Base-by-base conservation (phyloP, 2,113 vertebrate species). In the Phylloscopus trochilus region DNA sequence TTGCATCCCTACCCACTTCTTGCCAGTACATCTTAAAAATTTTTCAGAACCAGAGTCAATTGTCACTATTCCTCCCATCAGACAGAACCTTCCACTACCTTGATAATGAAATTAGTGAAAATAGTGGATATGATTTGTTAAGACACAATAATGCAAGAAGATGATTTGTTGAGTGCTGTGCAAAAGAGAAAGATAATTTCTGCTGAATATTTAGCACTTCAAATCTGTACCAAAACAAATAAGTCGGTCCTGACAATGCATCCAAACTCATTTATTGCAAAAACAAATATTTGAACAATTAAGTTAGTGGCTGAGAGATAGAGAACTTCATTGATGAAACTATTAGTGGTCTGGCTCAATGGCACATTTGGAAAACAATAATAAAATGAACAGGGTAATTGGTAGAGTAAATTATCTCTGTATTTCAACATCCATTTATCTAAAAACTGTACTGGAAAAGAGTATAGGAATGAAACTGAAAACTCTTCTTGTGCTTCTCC, bases 171-270 rank as follows among this genome's bases (percentile, higher is more conserved):
- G 62, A 96, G 77, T 17, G 37, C 76, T 94, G 28, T 90, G 75
- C 89, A 97, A 92, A 92, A 85, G 46, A 90, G 47, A 95, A 87
- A 72, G 64, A 47, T 64, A 30, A 88, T 93, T 97, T 94, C 69
- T 92, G 63, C 44, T 78, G 69, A 82, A 49, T 82, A 91, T 91
- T 76, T 90, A 91, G 83, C 76, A 63, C 79, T 90, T 56, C 27
- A 43, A 87, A 95, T 67, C 89, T 93, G 89, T 82, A 96, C 52
- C 66, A 94, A 93, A 89, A 91, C 26, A 44, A 58, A 70, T 77
- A 91, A 95, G 97, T 96, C 59, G 95, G 62, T 74, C 82, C 92
- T 90, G 92, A 95, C 56, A 97, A 72, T 24, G 59, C 52, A 91
- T 84, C 76, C 78, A 96, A 95, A 90, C 91, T 89, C 67, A 94